Percentiles rank a stretch among this genome's conserved stretches.
Evolutionary conservation across 2,797 vertebrate species (phyloP).

Genomic region (Spheniscus humboldti): DNA sequence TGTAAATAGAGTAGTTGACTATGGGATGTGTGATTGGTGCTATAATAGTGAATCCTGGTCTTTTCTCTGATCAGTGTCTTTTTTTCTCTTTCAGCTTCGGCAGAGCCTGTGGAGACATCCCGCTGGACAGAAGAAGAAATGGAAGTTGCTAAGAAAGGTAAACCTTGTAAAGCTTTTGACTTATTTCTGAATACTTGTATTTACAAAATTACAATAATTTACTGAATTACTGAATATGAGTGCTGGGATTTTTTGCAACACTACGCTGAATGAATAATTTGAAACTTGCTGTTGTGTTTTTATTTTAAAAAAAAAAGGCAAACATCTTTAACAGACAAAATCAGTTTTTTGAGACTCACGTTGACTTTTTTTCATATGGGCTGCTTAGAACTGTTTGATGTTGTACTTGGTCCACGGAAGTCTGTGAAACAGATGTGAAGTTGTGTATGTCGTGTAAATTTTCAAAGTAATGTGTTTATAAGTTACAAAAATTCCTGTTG

Average conservation of each 20-base stretch:
- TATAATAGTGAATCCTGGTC: conserved; percentile 38
- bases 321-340: neutral
- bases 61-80: conserved; percentile 65
- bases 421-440: neutral
- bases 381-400: neutral
- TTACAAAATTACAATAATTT: neutral
- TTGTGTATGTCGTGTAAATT: neutral
- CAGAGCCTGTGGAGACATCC: conserved; percentile 96
- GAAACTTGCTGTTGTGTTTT: neutral
- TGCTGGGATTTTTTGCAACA: neutral
- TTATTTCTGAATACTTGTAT: neutral
- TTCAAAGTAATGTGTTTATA: neutral
- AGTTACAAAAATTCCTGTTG: neutral
- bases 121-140: conserved; percentile 99
- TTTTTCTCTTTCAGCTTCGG: conserved; percentile 81
- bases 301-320: neutral
- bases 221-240: neutral
- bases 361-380: neutral
- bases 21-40: conserved; percentile 67
- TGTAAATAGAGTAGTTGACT: conserved; percentile 81
- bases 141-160: conserved; percentile 99
- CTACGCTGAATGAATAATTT: neutral
- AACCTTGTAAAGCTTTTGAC: conserved; percentile 12
- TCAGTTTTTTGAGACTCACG: neutral
- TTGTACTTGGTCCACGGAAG: neutral